Base-by-base conservation (phyloP, 2,113 vertebrate genomes). In the Australoheros scitulus region DNA sequence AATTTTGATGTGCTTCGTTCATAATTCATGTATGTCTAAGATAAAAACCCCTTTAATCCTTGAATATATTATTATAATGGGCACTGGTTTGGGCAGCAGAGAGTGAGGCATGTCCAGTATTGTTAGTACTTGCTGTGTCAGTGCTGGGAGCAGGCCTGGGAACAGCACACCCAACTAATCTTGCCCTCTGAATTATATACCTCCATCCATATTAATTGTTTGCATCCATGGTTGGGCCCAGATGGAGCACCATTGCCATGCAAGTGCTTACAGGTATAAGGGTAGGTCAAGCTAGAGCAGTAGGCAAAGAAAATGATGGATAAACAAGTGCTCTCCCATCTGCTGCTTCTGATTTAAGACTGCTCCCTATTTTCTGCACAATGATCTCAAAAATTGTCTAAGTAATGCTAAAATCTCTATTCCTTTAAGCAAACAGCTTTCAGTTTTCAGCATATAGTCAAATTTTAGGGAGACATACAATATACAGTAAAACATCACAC, bases 21-120 rank as follows among this genome's bases (percentile, higher is more conserved):
- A 96, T 96, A 95, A 96, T 97, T 95, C 94, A 97, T 96, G 88
- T 90, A 84, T 72, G 83, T 94, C 92, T 89, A 87, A 95, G 95
- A 96, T 96, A 96, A 96, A 96, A 93, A 56, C 86, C 17, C 87
- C 90, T 96, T 95, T 96, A 96, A 97, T 97, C 95, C 91, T 82
- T 95, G 94, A 95, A 96, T 97, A 96, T 95, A 95, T 96, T 96
- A 97, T 96, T 94, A 92, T 96, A 96, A 96, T 87, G 77, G 86
- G 89, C 89, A 82, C 85, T 87, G 92, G 94, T 92, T 84, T 92
- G 94, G 92, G 88, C 93, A 91, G 60, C 63, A 80, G 88, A 94
- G 89, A 92, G 90, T 82, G 75, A 86, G 88, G 85, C 89, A 89
- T 95, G 95, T 96, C 96, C 94, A 63, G 92, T 94, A 82, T 86